Conservation (phyloP, 2,888 invertebrate species). For the Drosophila niveifrons region DNA sequence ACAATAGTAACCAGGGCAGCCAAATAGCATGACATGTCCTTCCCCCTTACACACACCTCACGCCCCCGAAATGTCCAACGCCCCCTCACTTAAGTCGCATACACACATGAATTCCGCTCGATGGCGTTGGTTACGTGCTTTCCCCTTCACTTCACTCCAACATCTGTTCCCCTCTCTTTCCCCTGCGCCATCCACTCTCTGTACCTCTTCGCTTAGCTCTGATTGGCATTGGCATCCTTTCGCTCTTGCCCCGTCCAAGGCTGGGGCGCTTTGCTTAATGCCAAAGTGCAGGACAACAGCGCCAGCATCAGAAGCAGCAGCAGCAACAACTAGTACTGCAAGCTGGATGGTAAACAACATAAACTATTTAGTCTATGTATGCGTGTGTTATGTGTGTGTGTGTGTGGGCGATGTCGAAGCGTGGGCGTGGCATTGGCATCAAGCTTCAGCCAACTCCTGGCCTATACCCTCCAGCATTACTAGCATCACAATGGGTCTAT, state of each 20-base stretch:
- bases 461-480: conserved; percentile 28
- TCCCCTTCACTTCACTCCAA: conserved; percentile 29
- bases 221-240: conserved; percentile 64
- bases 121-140: conserved; percentile 57
- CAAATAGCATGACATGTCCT: conserved; percentile 64
- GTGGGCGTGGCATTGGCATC: conserved; percentile 43
- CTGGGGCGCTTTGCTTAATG: conserved; percentile 59
- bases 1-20: conserved; percentile 69
- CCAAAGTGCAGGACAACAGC: conserved; percentile 62
- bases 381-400: conserved; percentile 19
- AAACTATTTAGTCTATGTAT: conserved; percentile 77
- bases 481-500: conserved; percentile 1
- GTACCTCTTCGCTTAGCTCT: background rate
- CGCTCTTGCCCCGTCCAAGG: conserved; percentile 45
- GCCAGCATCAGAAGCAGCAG: conserved; percentile 30
- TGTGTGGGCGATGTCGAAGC: background rate
- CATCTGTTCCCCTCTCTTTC: background rate
- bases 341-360: conserved; percentile 75
- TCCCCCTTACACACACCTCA: background rate
- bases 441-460: conserved; percentile 44
- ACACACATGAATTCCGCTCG: conserved; percentile 63
- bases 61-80: background rate
- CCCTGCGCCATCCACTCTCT: background rate
- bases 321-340: conserved; percentile 37
- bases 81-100: conserved; percentile 42